phyloP scores from a whole-genome alignment of 2,113 vertebrate species.

The Smithornis capensis region DNA sequence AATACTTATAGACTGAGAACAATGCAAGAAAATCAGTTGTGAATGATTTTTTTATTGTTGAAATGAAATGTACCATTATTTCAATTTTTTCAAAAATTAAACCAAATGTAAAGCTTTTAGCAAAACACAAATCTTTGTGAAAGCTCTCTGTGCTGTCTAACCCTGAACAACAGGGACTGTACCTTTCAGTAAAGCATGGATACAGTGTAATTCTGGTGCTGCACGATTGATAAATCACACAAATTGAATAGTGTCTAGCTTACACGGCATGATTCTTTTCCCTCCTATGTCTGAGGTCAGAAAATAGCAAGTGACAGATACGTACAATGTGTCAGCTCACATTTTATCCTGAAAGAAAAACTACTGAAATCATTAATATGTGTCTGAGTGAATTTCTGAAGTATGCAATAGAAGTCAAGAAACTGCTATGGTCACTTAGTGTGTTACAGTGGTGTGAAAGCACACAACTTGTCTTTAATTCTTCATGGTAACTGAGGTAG shows the following conservation, averaged over 20 bases:
- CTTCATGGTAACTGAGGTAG: background rate
- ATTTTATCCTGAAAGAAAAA: background rate
- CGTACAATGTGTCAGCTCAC: rapidly evolving
- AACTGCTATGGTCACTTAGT: background rate
- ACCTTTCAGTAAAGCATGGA: background rate
- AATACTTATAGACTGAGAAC: background rate
- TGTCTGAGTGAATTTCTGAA: background rate
- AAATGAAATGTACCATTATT: background rate
- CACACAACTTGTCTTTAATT: background rate
- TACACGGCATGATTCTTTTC: background rate
- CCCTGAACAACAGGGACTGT: background rate
- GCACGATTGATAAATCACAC: background rate
- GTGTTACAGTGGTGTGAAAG: background rate
- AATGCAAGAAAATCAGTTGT: background rate
- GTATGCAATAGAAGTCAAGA: background rate
- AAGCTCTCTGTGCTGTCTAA: background rate
- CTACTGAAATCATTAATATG: background rate
- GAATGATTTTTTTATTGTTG: background rate
- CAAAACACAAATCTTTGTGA: background rate
- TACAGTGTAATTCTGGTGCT: background rate
- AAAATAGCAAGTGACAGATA: background rate
- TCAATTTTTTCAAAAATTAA: background rate
- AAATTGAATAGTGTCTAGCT: background rate
- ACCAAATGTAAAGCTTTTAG: background rate
- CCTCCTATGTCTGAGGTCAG: background rate